Conservation (phyloP, 1,140 invertebrate species). For the Drosophila neocordata region DNA sequence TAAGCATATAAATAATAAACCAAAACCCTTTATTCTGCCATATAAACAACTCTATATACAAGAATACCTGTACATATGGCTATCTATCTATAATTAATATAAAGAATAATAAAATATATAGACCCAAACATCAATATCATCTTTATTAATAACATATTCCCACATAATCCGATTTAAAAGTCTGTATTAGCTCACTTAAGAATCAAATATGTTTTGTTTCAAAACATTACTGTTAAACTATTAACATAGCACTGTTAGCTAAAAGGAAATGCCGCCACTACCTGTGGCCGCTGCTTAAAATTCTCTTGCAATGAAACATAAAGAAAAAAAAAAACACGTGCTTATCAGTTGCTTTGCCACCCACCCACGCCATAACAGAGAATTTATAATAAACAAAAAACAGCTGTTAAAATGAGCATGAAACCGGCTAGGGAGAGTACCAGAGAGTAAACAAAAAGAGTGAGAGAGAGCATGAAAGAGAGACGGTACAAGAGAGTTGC, state of each 20-base stretch:
- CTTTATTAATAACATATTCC: too few relatives aligned
- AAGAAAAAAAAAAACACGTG: constrained; percentile 63
- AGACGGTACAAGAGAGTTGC: constrained; percentile 15
- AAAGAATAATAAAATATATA: too few relatives aligned
- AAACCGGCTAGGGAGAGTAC: constrained; percentile 22
- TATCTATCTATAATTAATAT: too few relatives aligned
- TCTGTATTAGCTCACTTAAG: too few relatives aligned
- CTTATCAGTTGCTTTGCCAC: constrained; percentile 55
- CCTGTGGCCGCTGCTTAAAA: constrained; percentile 43
- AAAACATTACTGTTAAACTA: neutral
- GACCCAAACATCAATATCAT: too few relatives aligned
- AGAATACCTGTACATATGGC: too few relatives aligned
- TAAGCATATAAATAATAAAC: too few relatives aligned
- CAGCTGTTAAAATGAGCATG: constrained; percentile 54
- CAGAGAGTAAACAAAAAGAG: constrained; percentile 15
- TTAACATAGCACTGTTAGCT: constrained; percentile 18
- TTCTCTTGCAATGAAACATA: constrained; percentile 1
- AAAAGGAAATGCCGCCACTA: constrained; percentile 18
- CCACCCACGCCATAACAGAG: constrained; percentile 51
- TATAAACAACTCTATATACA: too few relatives aligned
- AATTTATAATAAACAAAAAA: constrained; percentile 76
- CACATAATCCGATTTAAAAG: too few relatives aligned
- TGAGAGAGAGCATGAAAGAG: constrained; percentile 24
- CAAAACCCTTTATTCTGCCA: too few relatives aligned
- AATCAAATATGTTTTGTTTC: neutral